A percentile compares a stretch with the other conserved stretches of the same genome.
Evolutionary conservation across 2,888 invertebrate genomes (phyloP).

Genomic region (Julus scanicus): DNA sequence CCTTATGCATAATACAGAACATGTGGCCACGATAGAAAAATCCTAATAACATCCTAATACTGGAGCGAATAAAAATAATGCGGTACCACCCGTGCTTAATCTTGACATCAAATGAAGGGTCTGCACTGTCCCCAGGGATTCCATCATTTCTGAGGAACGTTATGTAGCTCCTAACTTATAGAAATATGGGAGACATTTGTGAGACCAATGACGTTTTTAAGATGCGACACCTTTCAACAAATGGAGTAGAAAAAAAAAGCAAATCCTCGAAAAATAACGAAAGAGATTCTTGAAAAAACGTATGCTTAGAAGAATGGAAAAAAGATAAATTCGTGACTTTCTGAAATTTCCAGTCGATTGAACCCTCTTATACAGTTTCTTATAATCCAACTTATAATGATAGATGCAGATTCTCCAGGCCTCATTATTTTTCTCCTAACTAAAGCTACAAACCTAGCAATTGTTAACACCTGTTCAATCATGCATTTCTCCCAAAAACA

Average conservation of each 20-base stretch:
- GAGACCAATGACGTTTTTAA: too few species aligned
- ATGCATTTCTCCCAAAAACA: neutral
- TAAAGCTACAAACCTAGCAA: too few species aligned
- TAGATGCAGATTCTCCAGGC: neutral
- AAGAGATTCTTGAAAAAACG: neutral
- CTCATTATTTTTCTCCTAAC: neutral
- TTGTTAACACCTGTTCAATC: neutral
- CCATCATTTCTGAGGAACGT: neutral
- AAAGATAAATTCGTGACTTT: neutral
- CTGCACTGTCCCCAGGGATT: neutral
- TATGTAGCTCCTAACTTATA: too few species aligned
- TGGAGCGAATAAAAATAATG: neutral
- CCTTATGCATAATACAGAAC: conserved; percentile 21
- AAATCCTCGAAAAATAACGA: neutral
- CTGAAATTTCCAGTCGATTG: neutral
- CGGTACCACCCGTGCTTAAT: neutral
- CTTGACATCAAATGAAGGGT: neutral
- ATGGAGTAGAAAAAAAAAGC: neutral
- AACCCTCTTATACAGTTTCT: neutral
- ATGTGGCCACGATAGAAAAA: conserved; percentile 9
- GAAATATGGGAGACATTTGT: too few species aligned
- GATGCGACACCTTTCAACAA: neutral
- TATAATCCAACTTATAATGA: neutral
- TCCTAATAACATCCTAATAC: conserved; percentile 10
- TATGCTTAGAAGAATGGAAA: neutral